Base-by-base conservation (phyloP, 2,113 vertebrate species). In the Bagarius yarrelli region DNA sequence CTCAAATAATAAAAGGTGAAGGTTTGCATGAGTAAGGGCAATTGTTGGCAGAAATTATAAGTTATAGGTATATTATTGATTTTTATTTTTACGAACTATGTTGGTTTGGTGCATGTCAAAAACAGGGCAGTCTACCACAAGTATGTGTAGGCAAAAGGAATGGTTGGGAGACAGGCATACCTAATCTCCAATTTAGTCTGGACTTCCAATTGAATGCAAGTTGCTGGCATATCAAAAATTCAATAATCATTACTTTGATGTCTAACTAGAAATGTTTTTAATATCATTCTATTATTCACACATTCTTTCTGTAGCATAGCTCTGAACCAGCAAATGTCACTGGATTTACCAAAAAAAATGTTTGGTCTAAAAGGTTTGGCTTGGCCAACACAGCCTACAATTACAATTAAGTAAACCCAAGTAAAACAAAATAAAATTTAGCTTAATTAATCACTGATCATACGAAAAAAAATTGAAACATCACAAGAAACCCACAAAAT, bases 401-500 rank as follows among this genome's bases (percentile, higher is more conserved):
- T 73, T 2, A 16, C 1, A 34, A 13, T 50, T 1, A 55, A 55
- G 9, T 9, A 55, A 52, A 19, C 25, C 1, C 18, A 25, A 50
- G 8, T 47, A 47, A 70, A 70, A 15, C 4, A 40, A 2, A 69
- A 69, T 69, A 1, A 47, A 69, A 47, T 70, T 70, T 4, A 18
- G 14, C 59, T 81, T 13, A 32, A 74, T 79, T 63, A 64, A 80
- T 56, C 57, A 76, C 52, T 23, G 74, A 72, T 87, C 66, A 30
- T 77, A 80, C 21, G 60, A 86, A 19, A 85, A 2, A 91, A 53
- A 85, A 79, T 61, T 32, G 63, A 69, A 83, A 83, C 83, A 80
- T 14, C 73, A 89, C 84, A 77, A 69, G n/a, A 59, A 78, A 81
- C 23, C 9, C 44, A 90, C 84, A 74, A 86, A 84, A 87, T 87